phyloP scores from a whole-genome alignment of 2,113 vertebrate genomes.

The Boulengeromyrus knoepffleri region DNA sequence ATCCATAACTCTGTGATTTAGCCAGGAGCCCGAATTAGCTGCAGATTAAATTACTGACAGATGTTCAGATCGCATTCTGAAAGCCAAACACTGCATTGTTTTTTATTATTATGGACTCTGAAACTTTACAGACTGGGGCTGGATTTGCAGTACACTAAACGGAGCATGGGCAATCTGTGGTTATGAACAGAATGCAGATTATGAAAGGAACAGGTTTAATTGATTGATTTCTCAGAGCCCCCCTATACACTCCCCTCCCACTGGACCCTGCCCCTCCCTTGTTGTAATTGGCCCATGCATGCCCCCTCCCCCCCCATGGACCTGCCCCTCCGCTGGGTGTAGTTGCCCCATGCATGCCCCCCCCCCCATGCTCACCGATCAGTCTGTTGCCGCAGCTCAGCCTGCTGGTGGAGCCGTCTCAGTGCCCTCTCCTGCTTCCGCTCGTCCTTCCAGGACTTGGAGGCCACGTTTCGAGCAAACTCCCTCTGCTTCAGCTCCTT shows the following conservation, averaged over 20 bases:
- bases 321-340: neutral
- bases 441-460: constrained; percentile 98
- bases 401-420: constrained; percentile 84
- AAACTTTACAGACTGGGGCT: neutral
- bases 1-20: neutral
- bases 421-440: constrained; percentile 95
- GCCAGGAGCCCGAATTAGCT: neutral
- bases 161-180: neutral
- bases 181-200: neutral
- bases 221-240: neutral
- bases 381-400: constrained; percentile 79
- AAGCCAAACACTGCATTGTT: neutral
- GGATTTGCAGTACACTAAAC: neutral
- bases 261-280: neutral
- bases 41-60: constrained; percentile 11
- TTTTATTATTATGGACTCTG: constrained; percentile 1
- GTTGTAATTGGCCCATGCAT: neutral
- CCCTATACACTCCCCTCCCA: neutral
- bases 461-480: constrained; percentile 94
- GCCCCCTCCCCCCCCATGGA: neutral
- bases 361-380: constrained; percentile 67
- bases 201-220: neutral
- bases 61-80: neutral
- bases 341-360: neutral
- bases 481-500: constrained; percentile 97